Percentiles rank a stretch among this genome's conserved stretches.
phyloP scores from a whole-genome alignment of 1,140 invertebrate species.

The Penaeus indicus region DNA sequence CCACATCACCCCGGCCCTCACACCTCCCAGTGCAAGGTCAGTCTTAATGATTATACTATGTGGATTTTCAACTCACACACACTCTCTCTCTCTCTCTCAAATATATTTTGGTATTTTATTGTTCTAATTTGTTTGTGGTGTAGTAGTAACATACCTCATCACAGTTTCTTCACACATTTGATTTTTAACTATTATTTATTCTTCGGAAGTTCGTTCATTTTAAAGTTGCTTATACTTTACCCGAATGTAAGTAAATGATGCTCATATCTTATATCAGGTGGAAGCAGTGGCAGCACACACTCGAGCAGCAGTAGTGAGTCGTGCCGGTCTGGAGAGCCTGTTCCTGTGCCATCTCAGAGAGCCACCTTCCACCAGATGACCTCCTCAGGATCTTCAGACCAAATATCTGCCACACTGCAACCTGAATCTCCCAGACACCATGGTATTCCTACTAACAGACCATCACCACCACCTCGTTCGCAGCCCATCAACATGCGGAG shows the following conservation, averaged over 20 bases:
- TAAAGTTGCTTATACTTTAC: too few relatives aligned
- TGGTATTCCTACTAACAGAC: slow-evolving; percentile 26
- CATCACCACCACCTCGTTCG: slow-evolving; percentile 54
- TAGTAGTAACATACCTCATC: too few relatives aligned
- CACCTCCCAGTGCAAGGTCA: slow-evolving; percentile 56
- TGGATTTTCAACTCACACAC: neutral
- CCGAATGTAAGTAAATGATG: too few relatives aligned
- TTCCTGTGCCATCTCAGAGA: slow-evolving; percentile 81
- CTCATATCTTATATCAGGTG: neutral
- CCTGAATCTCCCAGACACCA: slow-evolving; percentile 45
- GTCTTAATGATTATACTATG: neutral
- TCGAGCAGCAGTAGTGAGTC: slow-evolving; percentile 59
- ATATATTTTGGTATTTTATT: too few relatives aligned
- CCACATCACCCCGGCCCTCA: slow-evolving; percentile 46
- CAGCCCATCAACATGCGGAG: slow-evolving; percentile 62
- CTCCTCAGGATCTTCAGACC: slow-evolving; percentile 56
- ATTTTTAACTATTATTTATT: too few relatives aligned
- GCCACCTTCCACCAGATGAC: slow-evolving; percentile 73
- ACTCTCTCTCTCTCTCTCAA: neutral
- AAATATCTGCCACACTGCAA: slow-evolving; percentile 41
- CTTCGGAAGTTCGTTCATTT: too few relatives aligned
- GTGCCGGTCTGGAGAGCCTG: slow-evolving; percentile 45
- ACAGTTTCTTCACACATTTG: too few relatives aligned
- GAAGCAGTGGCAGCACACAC: slow-evolving; percentile 57
- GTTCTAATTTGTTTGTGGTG: too few relatives aligned